Conservation (phyloP, 2,113 vertebrate species). For the Gasterosteus nipponicus region DNA sequence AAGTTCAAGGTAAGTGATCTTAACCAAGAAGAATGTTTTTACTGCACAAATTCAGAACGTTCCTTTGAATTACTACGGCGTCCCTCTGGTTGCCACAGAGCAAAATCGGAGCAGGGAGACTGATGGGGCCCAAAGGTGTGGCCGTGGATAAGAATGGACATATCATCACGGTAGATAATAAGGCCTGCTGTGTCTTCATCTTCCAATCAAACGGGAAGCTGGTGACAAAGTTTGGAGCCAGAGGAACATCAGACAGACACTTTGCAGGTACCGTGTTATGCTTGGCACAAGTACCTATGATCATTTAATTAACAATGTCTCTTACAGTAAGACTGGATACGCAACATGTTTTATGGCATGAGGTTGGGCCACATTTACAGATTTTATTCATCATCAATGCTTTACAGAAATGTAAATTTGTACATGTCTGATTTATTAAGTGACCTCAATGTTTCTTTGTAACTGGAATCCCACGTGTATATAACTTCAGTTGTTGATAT, state of each 20-base stretch:
- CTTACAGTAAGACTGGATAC: background rate
- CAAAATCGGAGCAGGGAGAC: conserved; percentile 92
- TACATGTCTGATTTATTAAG: background rate
- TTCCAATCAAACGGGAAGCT: conserved; percentile 97
- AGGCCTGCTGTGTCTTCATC: conserved; percentile 97
- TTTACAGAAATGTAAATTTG: conserved; percentile 31
- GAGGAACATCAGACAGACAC: conserved; percentile 91
- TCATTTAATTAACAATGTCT: background rate
- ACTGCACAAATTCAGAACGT: background rate
- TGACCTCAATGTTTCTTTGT: conserved; percentile 31
- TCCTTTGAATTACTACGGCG: background rate
- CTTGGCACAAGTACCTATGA: background rate
- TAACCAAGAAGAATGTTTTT: background rate
- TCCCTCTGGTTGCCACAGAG: conserved; percentile 74
- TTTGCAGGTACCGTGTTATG: conserved; percentile 85
- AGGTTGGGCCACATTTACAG: conserved; percentile 66
- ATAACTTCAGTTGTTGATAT: conserved; percentile 8
- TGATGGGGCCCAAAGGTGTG: conserved; percentile 97
- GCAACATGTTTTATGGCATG: background rate
- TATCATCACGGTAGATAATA: conserved; percentile 96
- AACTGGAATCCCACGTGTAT: conserved; percentile 3
- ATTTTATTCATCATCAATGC: conserved; percentile 28
- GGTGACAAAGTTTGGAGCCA: conserved; percentile 92
- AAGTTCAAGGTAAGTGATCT: conserved; percentile 92
- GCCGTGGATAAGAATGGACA: conserved; percentile 95